Percentiles rank a stretch among this genome's conserved stretches.
Conservation (phyloP, 2,113 vertebrate genomes). For the Chloropsis cyanopogon region DNA sequence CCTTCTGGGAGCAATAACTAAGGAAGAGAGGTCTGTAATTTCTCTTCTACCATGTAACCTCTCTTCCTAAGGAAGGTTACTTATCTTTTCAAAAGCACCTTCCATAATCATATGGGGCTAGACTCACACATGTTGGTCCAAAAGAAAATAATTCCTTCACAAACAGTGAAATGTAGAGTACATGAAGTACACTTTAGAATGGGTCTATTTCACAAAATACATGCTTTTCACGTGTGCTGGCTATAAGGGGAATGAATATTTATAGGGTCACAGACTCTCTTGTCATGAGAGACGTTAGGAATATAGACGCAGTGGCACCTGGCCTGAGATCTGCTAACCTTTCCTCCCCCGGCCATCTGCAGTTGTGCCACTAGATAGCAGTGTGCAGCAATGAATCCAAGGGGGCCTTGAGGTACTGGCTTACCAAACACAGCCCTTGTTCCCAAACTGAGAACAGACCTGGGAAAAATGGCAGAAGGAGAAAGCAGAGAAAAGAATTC, state of each 20-base stretch:
- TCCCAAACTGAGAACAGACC: background rate
- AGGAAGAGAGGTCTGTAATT: background rate
- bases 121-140: background rate
- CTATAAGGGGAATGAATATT: background rate
- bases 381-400: background rate
- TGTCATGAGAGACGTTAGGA: background rate
- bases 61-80: background rate
- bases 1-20: background rate
- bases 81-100: background rate
- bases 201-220: background rate
- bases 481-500: background rate
- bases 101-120: background rate
- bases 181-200: background rate
- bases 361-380: conserved; percentile 48
- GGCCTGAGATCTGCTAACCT: background rate
- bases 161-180: background rate
- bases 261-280: background rate
- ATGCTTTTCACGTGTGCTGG: background rate
- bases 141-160: background rate
- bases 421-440: accelerated
- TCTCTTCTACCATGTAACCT: background rate
- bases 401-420: background rate
- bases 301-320: background rate
- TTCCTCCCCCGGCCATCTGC: background rate
- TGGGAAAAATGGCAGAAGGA: background rate